Conservation (phyloP, 2,888 invertebrate genomes). For the Meiosimyza platycephala region DNA sequence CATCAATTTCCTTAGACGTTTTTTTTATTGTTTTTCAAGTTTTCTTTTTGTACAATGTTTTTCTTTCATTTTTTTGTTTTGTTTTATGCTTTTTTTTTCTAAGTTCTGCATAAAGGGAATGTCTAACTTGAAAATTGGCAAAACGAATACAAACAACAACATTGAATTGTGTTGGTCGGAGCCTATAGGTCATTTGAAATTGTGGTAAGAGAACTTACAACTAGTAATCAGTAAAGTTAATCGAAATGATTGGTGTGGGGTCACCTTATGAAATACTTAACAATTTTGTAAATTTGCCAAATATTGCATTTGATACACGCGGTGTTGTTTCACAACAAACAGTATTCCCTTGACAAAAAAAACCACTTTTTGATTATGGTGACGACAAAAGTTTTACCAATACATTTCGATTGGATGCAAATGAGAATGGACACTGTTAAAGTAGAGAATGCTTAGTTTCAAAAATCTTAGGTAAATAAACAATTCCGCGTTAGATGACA, state of each 20-base stretch:
- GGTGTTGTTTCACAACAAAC: too few relatives aligned
- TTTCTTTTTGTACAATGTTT: neutral
- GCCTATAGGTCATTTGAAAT: slow-evolving; percentile 29
- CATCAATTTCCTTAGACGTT: slow-evolving; percentile 50
- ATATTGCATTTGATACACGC: too few relatives aligned
- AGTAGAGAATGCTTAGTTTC: too few relatives aligned
- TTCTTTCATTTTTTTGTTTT: neutral
- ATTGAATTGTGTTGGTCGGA: neutral
- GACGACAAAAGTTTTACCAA: too few relatives aligned
- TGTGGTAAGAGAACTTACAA: slow-evolving; percentile 40
- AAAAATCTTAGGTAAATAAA: too few relatives aligned
- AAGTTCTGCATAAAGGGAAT: neutral
- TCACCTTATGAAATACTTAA: too few relatives aligned
- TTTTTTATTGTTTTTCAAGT: slow-evolving; percentile 1
- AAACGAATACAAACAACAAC: neutral
- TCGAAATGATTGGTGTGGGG: neutral
- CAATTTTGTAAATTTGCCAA: too few relatives aligned
- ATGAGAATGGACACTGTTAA: too few relatives aligned
- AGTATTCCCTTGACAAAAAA: too few relatives aligned
- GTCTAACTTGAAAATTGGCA: slow-evolving; percentile 21
- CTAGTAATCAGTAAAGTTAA: slow-evolving; percentile 51
- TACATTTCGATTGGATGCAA: too few relatives aligned
- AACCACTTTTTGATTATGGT: too few relatives aligned
- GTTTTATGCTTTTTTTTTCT: neutral
- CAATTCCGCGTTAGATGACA: too few relatives aligned